Conservation (phyloP, 1,140 invertebrate genomes). For the Hydropsyche tenuis region DNA sequence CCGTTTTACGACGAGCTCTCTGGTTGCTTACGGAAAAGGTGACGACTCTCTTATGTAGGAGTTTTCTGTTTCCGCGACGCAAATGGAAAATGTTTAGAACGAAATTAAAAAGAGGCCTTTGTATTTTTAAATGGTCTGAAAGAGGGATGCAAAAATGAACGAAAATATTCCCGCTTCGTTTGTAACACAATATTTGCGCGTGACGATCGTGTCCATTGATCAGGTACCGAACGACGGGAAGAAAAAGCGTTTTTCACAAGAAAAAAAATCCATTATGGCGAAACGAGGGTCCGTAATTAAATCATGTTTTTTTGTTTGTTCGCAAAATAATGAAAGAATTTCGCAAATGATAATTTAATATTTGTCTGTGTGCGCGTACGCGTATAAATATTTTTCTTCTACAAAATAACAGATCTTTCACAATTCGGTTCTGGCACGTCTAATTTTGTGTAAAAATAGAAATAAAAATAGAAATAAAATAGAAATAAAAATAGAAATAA, state of each 20-base stretch:
- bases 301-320: conserved; percentile 4
- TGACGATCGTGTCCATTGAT: neutral
- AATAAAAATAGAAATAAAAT: too few species aligned
- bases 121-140: neutral
- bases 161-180: too few species aligned
- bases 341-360: conserved; percentile 5
- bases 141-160: too few species aligned
- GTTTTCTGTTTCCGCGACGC: neutral
- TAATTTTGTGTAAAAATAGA: too few species aligned
- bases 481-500: too few species aligned
- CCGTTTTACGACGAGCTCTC: neutral
- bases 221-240: neutral
- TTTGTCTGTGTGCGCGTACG: neutral
- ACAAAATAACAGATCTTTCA: too few species aligned
- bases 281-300: conserved; percentile 10
- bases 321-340: neutral
- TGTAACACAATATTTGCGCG: neutral
- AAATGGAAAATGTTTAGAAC: neutral
- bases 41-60: neutral
- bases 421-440: too few species aligned
- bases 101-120: neutral
- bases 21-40: too few species aligned
- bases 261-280: neutral
- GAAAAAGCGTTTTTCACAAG: neutral
- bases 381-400: neutral